These are phyloP conservation scores for Rhinichthys klamathensis DNA, from an alignment of 2,113 vertebrate species.

Conservation along the genomic window DNA sequence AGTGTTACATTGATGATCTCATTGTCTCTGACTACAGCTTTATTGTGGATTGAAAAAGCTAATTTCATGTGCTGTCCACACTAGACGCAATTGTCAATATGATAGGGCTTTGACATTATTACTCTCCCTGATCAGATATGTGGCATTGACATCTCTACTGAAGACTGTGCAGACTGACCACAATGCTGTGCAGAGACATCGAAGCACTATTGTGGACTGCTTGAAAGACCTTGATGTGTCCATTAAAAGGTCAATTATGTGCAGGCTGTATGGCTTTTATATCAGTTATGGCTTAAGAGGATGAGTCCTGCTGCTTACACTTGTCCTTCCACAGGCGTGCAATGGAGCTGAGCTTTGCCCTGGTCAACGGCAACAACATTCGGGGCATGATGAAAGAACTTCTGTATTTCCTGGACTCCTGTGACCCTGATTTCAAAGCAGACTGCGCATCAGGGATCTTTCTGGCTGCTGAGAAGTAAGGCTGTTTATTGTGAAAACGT, in stretches of 20 bases:
- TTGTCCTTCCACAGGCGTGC: slow-evolving; percentile 82
- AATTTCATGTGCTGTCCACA: background rate
- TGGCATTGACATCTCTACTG: slow-evolving; percentile 96
- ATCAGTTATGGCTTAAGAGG: background rate
- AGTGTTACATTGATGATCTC: slow-evolving; percentile 29
- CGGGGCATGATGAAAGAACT: slow-evolving; percentile 99
- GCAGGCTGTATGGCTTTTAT: background rate
- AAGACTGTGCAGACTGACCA: slow-evolving; percentile 99
- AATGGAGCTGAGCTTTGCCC: slow-evolving; percentile 98
- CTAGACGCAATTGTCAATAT: background rate
- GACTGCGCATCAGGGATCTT: slow-evolving; percentile 99
- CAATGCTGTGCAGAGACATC: slow-evolving; percentile 96
- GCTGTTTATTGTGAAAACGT: background rate
- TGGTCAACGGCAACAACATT: slow-evolving; percentile 98
- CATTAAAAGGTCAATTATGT: slow-evolving; percentile 88
- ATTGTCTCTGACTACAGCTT: slow-evolving; percentile 28
- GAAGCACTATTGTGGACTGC: slow-evolving; percentile 99
- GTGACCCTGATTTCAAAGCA: slow-evolving; percentile 98
- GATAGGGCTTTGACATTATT: background rate
- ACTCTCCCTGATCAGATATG: slow-evolving; percentile 80
- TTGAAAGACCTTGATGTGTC: slow-evolving; percentile 98
- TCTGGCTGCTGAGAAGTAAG: slow-evolving; percentile 97
- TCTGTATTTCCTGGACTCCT: slow-evolving; percentile 98
- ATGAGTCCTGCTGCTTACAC: background rate
- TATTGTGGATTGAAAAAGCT: background rate